Base-by-base conservation (phyloP, 2,113 vertebrate genomes). In the Colinus virginianus region DNA sequence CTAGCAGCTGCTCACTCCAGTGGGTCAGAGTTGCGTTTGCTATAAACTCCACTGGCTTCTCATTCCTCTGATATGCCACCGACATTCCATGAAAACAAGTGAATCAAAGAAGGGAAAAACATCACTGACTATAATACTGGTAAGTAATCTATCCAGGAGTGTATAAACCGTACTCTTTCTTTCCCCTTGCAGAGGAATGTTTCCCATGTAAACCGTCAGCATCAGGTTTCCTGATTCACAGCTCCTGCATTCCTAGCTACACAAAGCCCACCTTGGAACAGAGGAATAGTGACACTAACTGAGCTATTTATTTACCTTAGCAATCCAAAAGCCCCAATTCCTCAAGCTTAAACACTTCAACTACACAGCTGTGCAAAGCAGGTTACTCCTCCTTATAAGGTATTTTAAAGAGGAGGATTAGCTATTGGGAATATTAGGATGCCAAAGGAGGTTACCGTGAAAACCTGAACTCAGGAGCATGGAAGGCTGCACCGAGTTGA, bases 181-280 rank as follows among this genome's bases (percentile, higher is more conserved):
- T 61, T 87, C 25, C 85, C 40, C 63, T 34, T 69, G 71, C 68
- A 19, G 34, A 83, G 78, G 71, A 94, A 93, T 64, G 81, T 82
- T 94, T 87, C 81, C 36, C 40, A 0, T 5, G 9, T 25, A 74
- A 89, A 63, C 17, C 26, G 61, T 30, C 55, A 80, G 92, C 20
- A 71, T 96, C 85, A 91, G 59, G 68, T 93, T 96, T 91, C 94
- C 76, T 5, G 15, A 34, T 49, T 62, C 74, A 40, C 32, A 43
- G 34, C 12, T 78, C 20, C 2, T 26, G 49, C 70, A 48, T 68
- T 88, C 81, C 66, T 13, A 51, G 36, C 74, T 49, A 38, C 38
- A 32, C 11, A 1, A 7, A 72, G 81, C 38, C 81, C 78, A 90
- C 92, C 72, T 11, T 11, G 32, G 68, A 83, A 67, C 79, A 81